Percentiles rank a stretch among this genome's conserved stretches.
These are phyloP conservation scores for Macrobrachium rosenbergii DNA, from an alignment of 1,140 invertebrate species.

Conservation along the genomic window DNA sequence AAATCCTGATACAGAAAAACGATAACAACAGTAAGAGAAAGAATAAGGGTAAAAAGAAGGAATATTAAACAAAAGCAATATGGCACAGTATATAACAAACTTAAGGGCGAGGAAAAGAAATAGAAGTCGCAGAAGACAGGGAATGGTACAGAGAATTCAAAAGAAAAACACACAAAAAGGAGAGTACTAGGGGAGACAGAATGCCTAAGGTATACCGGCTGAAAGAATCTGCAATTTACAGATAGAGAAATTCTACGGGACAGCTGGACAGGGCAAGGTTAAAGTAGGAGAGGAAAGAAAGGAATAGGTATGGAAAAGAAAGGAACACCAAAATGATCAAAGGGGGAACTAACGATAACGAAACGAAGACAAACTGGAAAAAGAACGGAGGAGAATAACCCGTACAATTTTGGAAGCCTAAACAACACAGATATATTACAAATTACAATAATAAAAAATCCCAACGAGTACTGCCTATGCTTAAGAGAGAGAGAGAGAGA, in stretches of 20 bases:
- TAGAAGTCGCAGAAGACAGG: not conserved
- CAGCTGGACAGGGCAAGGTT: not conserved
- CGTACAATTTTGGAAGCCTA: not conserved
- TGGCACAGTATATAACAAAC: too few species aligned
- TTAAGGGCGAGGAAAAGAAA: not conserved
- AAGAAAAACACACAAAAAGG: not conserved
- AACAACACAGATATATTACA: not conserved
- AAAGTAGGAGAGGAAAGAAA: not conserved
- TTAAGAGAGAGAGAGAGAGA: too few species aligned
- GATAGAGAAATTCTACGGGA: too few species aligned
- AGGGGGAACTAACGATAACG: not conserved
- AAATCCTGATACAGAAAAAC: not conserved
- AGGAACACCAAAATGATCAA: not conserved
- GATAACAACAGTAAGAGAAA: not conserved
- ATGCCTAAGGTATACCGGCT: too few species aligned
- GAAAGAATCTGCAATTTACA: too few species aligned
- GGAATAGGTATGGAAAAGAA: not conserved
- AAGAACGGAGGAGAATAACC: not conserved
- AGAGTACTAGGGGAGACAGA: not conserved
- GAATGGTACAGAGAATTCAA: not conserved
- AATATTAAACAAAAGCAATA: too few species aligned
- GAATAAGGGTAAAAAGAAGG: too few species aligned
- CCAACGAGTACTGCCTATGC: too few species aligned
- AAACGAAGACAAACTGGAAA: not conserved
- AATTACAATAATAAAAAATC: too few species aligned